Evolutionary conservation across 2,797 vertebrate species (phyloP), one percentile per base, ranked within the genome.

Genomic region (Microchirus variegatus): DNA sequence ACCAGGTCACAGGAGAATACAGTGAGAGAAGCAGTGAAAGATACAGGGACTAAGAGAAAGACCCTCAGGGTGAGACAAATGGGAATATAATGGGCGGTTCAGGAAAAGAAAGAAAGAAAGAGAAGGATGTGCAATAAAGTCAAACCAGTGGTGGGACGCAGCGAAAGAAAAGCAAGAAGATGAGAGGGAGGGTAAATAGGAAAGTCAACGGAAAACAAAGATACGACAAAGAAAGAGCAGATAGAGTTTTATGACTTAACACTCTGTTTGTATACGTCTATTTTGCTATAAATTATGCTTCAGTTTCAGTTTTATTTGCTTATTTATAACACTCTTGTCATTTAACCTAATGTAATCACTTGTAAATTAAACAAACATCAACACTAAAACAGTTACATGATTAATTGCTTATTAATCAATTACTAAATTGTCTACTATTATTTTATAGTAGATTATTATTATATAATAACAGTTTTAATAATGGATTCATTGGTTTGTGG

Each of bases 1-100:
- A 84, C 87, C 89, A 90, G 90, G 90, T 91, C 90, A 90, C 61
- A 73, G 77, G 86, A 90, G 90, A 90, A 88, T 77, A 82, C 82
- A 84, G 53, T 5, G 63, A 72, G 59, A 63, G 74, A 65, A 50
- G 10, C 59, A 61, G 70, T 53, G 40, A 45, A 44, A 50, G 22
- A 22, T 22, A 22, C 3, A 22, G 22, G 5, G 48, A 38, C 0
- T 6, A 10, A 44, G 44, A 47, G 12, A 47, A 9, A 47, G 83
- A n/a, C n/a, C 82, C 82, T 78, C 57, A 5, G 83, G 78, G 70
- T 17, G 50, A 83, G 59, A 73, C 65, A 50, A 77, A 69, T 47
- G 67, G 64, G 61, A 67, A 19, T 47, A 38, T 56, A 47, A 58
- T 47, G 42, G 26, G 11, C 5, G 16, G 44, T 10, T 45, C 42